Evolutionary conservation across 2,797 vertebrate genomes (phyloP).

Genomic region (Peromyscus nudipes): DNA sequence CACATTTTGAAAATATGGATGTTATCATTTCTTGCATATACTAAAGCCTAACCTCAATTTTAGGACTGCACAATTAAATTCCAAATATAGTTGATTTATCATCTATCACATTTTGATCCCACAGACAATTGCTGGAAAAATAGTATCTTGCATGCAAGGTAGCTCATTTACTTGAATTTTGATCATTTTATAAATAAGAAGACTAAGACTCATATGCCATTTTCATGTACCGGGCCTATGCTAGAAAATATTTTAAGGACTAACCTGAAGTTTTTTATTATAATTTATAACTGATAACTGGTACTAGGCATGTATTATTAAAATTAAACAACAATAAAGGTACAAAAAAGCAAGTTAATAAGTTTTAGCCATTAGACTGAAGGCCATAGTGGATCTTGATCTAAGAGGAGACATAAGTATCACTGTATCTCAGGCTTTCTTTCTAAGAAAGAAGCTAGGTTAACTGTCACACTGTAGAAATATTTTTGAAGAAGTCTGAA

Average conservation of each 20-base stretch:
- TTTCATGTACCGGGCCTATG: not conserved
- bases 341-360: not conserved
- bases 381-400: not conserved
- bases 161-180: not conserved
- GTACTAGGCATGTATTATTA: not conserved
- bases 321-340: not conserved
- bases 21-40: conserved; percentile 49
- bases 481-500: not conserved
- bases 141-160: not conserved
- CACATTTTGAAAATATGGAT: conserved; percentile 64
- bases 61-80: conserved; percentile 70
- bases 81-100: conserved; percentile 44
- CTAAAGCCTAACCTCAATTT: conserved; percentile 42
- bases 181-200: conserved; percentile 19
- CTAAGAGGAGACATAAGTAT: not conserved
- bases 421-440: not conserved
- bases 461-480: not conserved
- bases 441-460: not conserved
- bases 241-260: conserved; percentile 25
- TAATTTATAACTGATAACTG: not conserved
- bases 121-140: not conserved
- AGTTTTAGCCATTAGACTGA: not conserved
- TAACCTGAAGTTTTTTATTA: not conserved
- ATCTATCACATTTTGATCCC: conserved; percentile 33
- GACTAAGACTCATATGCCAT: not conserved